Conservation (phyloP, 2,888 invertebrate species). For the Ochropacha duplaris region DNA sequence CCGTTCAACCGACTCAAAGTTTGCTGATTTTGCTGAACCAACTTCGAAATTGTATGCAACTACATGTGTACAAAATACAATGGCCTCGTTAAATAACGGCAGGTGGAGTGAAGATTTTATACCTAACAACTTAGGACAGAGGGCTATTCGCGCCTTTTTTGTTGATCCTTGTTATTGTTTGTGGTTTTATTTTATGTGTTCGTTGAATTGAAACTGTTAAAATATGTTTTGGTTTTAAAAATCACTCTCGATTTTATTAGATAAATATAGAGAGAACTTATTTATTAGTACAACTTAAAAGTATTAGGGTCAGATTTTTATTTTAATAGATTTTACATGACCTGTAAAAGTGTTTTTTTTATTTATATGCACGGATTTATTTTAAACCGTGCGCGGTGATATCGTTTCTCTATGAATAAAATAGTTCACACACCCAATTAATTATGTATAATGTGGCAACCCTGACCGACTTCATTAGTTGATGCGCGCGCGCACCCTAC, state of each 20-base stretch:
- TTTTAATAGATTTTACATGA: no score
- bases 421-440: constrained; percentile 7
- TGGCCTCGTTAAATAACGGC: constrained; percentile 1
- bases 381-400: neutral
- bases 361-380: neutral
- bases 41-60: neutral
- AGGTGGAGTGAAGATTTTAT: constrained; percentile 6
- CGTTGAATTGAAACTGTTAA: no score
- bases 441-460: constrained; percentile 8
- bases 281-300: no score
- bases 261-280: no score
- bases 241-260: no score
- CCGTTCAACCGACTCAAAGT: constrained; percentile 17
- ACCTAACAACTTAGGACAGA: neutral
- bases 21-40: constrained; percentile 13
- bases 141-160: neutral
- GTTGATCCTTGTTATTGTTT: neutral
- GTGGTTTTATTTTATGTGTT: neutral
- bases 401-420: neutral
- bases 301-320: no score
- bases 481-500: constrained; percentile 18
- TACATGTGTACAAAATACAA: neutral
- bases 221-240: no score
- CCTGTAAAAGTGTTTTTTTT: no score
- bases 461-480: constrained; percentile 19